These are phyloP conservation scores for Xestia rhomboidea DNA, from an alignment of 2,888 invertebrate species.

Conservation along the genomic window DNA sequence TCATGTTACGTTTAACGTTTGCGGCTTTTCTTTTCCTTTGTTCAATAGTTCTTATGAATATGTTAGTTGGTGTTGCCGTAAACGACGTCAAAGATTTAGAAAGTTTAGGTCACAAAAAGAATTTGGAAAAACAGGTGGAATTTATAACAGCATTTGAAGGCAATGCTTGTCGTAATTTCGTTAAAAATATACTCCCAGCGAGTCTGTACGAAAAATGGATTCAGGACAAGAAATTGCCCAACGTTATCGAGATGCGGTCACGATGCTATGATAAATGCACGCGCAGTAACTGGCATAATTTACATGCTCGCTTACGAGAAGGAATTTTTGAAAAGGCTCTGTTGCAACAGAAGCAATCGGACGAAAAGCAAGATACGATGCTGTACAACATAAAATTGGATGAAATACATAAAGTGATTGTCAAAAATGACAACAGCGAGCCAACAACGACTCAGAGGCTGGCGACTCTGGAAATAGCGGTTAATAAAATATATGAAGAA, in stretches of 20 bases:
- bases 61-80: slow-evolving; percentile 90
- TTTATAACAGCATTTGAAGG: slow-evolving; percentile 78
- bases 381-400: slow-evolving; percentile 69
- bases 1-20: slow-evolving; percentile 86
- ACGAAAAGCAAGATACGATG: slow-evolving; percentile 74
- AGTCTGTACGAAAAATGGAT: slow-evolving; percentile 27
- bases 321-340: slow-evolving; percentile 83
- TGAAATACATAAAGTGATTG: slow-evolving; percentile 56
- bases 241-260: slow-evolving; percentile 43
- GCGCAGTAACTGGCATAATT: slow-evolving; percentile 64
- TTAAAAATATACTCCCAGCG: slow-evolving; percentile 55
- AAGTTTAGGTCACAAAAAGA: slow-evolving; percentile 87
- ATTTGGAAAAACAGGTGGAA: slow-evolving; percentile 89
- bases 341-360: slow-evolving; percentile 76
- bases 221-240: slow-evolving; percentile 8
- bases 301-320: slow-evolving; percentile 79
- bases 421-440: background rate
- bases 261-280: slow-evolving; percentile 30
- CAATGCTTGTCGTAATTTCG: slow-evolving; percentile 45
- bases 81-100: slow-evolving; percentile 90
- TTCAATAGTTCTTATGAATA: slow-evolving; percentile 89
- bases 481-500: background rate
- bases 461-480: background rate
- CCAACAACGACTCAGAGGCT: background rate
- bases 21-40: slow-evolving; percentile 84